These are phyloP conservation scores for Chrysolina haemoptera DNA, from an alignment of 2,888 invertebrate genomes.

Conservation along the genomic window DNA sequence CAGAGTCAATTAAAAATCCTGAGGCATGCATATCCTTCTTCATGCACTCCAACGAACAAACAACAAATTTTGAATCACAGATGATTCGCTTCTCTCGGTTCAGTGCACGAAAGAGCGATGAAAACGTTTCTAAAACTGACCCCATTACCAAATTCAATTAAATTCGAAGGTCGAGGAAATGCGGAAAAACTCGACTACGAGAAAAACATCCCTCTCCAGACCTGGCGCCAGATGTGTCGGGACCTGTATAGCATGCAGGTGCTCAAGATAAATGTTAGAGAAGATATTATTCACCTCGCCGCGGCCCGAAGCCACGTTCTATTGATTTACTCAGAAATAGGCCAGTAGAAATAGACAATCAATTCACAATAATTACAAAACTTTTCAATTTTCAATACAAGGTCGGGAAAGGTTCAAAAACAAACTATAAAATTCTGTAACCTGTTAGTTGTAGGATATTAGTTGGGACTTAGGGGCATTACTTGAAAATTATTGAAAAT, in stretches of 20 bases:
- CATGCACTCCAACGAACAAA: background rate
- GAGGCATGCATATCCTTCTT: background rate
- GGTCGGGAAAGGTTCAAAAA: too few species aligned
- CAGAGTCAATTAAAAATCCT: too few species aligned
- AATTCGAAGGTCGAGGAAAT: background rate
- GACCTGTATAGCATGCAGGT: constrained; percentile 54
- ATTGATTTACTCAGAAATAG: constrained; percentile 61
- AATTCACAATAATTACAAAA: too few species aligned
- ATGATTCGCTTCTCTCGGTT: too few species aligned
- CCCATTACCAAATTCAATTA: background rate
- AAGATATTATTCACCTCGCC: constrained; percentile 59
- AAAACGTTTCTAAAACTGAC: background rate
- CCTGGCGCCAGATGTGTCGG: constrained; percentile 56
- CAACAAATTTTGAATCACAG: background rate
- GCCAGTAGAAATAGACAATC: too few species aligned
- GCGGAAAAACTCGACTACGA: constrained; percentile 9
- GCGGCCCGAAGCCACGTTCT: constrained; percentile 55
- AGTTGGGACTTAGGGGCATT: too few species aligned
- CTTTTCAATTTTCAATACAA: too few species aligned
- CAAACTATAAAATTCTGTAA: too few species aligned
- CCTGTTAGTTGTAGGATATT: too few species aligned
- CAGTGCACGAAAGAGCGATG: background rate
- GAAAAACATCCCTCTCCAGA: constrained; percentile 18
- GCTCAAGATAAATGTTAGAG: constrained; percentile 62
- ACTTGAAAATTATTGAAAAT: too few species aligned